A percentile compares a stretch with the other conserved stretches of the same genome.
Conservation (phyloP, 1,140 invertebrate genomes). For the Trichogramma pretiosum region DNA sequence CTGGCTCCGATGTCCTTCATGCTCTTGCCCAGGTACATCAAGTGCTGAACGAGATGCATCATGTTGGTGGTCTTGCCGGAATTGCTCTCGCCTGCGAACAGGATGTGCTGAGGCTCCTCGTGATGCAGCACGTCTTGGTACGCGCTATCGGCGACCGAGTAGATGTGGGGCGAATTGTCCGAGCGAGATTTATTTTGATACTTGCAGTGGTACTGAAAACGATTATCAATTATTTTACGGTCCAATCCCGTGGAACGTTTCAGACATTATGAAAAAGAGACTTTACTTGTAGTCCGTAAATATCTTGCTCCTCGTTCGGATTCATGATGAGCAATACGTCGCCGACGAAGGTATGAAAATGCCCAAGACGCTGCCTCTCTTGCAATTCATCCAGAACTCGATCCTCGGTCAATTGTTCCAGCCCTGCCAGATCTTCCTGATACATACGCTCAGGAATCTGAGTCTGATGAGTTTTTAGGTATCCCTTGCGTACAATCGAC, state of each 20-base stretch:
- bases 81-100: slow-evolving; percentile 74
- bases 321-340: slow-evolving; percentile 83
- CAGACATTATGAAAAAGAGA: no score
- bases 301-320: slow-evolving; percentile 63
- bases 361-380: slow-evolving; percentile 58
- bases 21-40: slow-evolving; percentile 60
- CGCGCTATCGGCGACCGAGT: slow-evolving; percentile 75
- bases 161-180: slow-evolving; percentile 85
- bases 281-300: slow-evolving; percentile 58
- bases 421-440: slow-evolving; percentile 75
- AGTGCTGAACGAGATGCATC: slow-evolving; percentile 62
- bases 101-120: slow-evolving; percentile 70
- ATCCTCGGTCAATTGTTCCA: slow-evolving; percentile 72
- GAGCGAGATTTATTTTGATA: slow-evolving; percentile 79
- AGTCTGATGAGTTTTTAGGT: slow-evolving; percentile 43
- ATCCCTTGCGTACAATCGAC: slow-evolving; percentile 58
- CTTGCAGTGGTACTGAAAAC: slow-evolving; percentile 64
- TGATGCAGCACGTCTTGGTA: slow-evolving; percentile 79
- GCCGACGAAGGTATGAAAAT: slow-evolving; percentile 81
- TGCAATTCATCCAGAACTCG: slow-evolving; percentile 65
- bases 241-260: no score
- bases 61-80: slow-evolving; percentile 77
- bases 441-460: slow-evolving; percentile 58
- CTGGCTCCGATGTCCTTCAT: slow-evolving; percentile 55
- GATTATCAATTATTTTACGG: no score